Conservation (phyloP, 2,113 vertebrate species). For the Mola mola region DNA sequence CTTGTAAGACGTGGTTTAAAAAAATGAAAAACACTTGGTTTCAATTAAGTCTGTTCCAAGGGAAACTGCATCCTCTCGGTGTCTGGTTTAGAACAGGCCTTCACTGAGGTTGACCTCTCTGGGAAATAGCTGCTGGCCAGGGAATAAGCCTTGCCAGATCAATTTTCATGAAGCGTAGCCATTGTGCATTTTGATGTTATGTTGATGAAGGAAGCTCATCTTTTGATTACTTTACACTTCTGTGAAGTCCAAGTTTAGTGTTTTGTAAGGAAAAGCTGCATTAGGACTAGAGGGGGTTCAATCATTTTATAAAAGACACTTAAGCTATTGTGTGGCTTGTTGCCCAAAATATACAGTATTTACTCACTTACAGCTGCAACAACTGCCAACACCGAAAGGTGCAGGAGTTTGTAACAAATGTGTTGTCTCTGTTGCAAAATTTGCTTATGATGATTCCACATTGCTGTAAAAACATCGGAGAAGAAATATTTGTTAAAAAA, state of each 20-base stretch:
- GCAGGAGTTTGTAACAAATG: too few species aligned
- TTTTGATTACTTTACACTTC: too few species aligned
- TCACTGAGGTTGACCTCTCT: conserved; percentile 24
- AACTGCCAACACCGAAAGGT: too few species aligned
- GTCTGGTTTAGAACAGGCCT: conserved; percentile 31
- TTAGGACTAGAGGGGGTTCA: not conserved
- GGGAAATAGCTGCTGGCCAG: conserved; percentile 33
- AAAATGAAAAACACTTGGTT: conserved; percentile 29
- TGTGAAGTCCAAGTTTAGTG: not conserved
- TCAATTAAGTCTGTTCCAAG: conserved; percentile 50
- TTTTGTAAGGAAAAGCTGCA: not conserved
- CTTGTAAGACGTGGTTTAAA: conserved; percentile 28
- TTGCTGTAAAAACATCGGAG: too few species aligned
- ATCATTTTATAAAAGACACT: too few species aligned
- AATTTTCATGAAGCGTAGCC: conserved; percentile 7
- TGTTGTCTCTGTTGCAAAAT: too few species aligned
- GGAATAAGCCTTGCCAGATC: conserved; percentile 20
- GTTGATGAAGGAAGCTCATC: not conserved
- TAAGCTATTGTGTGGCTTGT: too few species aligned
- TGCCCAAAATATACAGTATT: too few species aligned
- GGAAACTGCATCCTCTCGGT: conserved; percentile 13
- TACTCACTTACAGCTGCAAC: too few species aligned
- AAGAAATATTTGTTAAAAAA: too few species aligned
- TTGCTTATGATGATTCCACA: too few species aligned
- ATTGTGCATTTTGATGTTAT: not conserved